These are phyloP conservation scores for Ibycter americanus DNA, from an alignment of 2,797 vertebrate genomes.

Conservation along the genomic window DNA sequence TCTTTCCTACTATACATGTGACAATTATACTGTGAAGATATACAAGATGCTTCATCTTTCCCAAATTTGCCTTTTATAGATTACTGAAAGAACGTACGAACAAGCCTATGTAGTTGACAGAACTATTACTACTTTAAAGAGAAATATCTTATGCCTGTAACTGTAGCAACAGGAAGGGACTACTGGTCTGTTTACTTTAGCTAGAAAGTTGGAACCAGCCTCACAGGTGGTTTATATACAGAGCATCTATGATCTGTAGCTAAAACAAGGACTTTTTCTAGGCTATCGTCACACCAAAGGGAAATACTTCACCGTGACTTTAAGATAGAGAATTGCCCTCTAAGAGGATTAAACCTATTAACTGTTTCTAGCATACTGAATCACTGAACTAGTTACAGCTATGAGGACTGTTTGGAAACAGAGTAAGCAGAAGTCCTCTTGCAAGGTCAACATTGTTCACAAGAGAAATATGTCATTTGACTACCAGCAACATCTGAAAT, in stretches of 20 bases:
- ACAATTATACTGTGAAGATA: neutral
- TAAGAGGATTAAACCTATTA: neutral
- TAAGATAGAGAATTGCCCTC: neutral
- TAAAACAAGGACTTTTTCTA: neutral
- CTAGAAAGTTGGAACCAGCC: neutral
- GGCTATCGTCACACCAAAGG: neutral
- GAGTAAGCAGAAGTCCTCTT: neutral
- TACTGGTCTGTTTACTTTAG: neutral
- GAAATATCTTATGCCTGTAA: neutral
- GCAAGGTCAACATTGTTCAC: neutral
- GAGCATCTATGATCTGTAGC: neutral
- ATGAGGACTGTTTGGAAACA: neutral
- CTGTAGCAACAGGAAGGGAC: rapidly evolving
- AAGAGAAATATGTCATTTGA: neutral
- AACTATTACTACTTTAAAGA: neutral
- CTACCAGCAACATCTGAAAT: neutral
- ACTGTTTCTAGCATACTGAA: neutral
- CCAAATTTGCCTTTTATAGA: neutral
- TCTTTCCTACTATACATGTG: neutral
- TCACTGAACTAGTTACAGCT: neutral
- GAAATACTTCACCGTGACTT: neutral
- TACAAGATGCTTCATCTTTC: neutral
- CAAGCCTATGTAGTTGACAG: neutral
- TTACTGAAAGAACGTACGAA: neutral
- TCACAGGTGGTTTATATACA: neutral